Base-by-base conservation (phyloP, 2,888 invertebrate species). In the Aphidius colemani region DNA sequence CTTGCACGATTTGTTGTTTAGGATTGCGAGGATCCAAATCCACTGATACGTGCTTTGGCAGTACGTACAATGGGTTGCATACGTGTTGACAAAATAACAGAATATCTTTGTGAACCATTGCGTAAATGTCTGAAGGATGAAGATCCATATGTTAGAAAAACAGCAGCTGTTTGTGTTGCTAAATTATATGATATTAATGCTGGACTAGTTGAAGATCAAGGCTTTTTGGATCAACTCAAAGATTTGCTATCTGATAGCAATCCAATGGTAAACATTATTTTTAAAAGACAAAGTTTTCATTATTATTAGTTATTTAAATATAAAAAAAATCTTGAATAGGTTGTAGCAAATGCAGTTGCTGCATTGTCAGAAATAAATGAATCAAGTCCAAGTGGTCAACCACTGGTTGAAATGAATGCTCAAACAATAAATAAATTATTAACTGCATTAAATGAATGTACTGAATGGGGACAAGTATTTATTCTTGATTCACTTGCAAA, bases 11-110 rank as follows among this genome's bases (percentile, higher is more conserved):
- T 82, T 82, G 68, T 70, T 82, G 81, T 78, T 81, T 84, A 96
- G 95, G 99, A 99, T 85, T 99, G 99, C 85, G 98, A 99, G 86
- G 99, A 99, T 84, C 96, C 98, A 9, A 99, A 99, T 86, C 99
- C 99, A 43, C 85, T 99, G 80, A 99, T 99, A 80, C 89, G 99
- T 71, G 99, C 99, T 2, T 85, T 99, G 78, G 99, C 99, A 45
- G 99, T 99, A 43, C 88, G 99, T 65, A 99, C 99, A 13, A 99
- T 99, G 99, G 99, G 99, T 61, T 99, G 99, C 83, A 99, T 99
- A 79, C 89, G 99, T 10, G 99, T 99, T 62, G 99, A 99, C 85
- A 99, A 99, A 86, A 99, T 99, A 77, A 99, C 99, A 0, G 99
- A 99, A 85, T 99, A 99, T 84, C 86, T 99, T 50, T 99, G 99